phyloP scores from a whole-genome alignment of 2,888 invertebrate genomes.

The Allygus modestus region DNA sequence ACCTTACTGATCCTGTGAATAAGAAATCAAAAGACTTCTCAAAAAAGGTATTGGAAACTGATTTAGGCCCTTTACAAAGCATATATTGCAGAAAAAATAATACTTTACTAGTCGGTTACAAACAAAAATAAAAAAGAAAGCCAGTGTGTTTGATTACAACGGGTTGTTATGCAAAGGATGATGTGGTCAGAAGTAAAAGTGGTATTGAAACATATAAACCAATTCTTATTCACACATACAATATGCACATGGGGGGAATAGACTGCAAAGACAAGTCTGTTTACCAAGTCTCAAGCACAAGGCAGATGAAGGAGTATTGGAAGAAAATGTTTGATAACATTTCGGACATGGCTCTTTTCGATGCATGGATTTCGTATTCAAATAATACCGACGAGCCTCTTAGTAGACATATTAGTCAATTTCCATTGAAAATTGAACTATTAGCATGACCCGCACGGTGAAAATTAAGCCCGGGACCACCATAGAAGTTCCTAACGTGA shows the following conservation, averaged over 20 bases:
- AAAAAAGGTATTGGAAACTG: slow-evolving; percentile 50
- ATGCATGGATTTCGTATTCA: slow-evolving; percentile 16
- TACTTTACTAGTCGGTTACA: slow-evolving; percentile 56
- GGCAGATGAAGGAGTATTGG: slow-evolving; percentile 56
- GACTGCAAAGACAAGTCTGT: slow-evolving; percentile 46
- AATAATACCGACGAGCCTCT: slow-evolving; percentile 44
- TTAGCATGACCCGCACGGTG: too few species aligned
- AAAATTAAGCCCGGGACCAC: too few species aligned
- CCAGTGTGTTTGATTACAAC: slow-evolving; percentile 53
- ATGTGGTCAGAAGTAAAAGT: slow-evolving; percentile 52
- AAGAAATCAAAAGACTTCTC: slow-evolving; percentile 57
- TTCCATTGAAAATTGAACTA: too few species aligned
- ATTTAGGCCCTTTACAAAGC: background rate
- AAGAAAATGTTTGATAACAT: slow-evolving; percentile 41
- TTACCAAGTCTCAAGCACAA: slow-evolving; percentile 38
- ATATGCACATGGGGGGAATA: slow-evolving; percentile 56
- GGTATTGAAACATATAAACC: slow-evolving; percentile 49
- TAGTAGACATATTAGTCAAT: background rate
- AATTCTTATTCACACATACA: slow-evolving; percentile 56
- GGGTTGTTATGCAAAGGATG: slow-evolving; percentile 43
- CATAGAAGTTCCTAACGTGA: too few species aligned
- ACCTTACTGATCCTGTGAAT: slow-evolving; percentile 53
- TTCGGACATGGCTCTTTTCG: slow-evolving; percentile 15
- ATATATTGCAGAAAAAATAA: slow-evolving; percentile 46
- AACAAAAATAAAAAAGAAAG: slow-evolving; percentile 53